Evolutionary conservation across 2,113 vertebrate genomes (phyloP).

Genomic region (Delphinus delphis): DNA sequence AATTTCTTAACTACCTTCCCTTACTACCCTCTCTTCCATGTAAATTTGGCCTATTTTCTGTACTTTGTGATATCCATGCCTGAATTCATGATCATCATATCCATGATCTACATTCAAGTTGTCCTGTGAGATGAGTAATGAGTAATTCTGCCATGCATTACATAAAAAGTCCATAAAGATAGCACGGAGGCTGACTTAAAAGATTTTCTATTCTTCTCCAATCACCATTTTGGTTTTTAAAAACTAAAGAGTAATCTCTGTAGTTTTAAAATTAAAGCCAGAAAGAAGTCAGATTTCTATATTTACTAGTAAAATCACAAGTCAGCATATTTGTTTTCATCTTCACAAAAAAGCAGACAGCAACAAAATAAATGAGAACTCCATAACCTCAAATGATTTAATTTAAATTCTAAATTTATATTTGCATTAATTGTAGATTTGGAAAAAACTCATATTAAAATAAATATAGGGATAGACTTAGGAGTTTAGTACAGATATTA

Average conservation of each 20-base stretch:
- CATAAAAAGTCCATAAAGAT: not conserved
- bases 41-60: not conserved
- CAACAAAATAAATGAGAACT: slow-evolving; percentile 19
- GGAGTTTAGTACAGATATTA: not conserved
- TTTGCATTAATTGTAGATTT: not conserved
- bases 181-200: not conserved
- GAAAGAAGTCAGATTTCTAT: slow-evolving; percentile 1
- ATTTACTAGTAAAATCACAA: not conserved
- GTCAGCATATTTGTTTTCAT: not conserved
- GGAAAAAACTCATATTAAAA: not conserved
- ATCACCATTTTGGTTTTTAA: not conserved
- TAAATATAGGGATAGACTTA: not conserved
- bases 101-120: not conserved
- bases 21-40: not conserved
- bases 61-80: not conserved
- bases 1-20: not conserved
- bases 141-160: not conserved
- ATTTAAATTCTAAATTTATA: slow-evolving; percentile 7
- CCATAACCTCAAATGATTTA: not conserved
- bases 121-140: not conserved
- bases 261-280: slow-evolving; percentile 37
- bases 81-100: not conserved
- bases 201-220: not conserved
- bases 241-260: not conserved
- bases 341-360: not conserved